These are phyloP conservation scores for Nephrotoma appendiculata DNA, from an alignment of 2,888 invertebrate genomes.

Conservation along the genomic window DNA sequence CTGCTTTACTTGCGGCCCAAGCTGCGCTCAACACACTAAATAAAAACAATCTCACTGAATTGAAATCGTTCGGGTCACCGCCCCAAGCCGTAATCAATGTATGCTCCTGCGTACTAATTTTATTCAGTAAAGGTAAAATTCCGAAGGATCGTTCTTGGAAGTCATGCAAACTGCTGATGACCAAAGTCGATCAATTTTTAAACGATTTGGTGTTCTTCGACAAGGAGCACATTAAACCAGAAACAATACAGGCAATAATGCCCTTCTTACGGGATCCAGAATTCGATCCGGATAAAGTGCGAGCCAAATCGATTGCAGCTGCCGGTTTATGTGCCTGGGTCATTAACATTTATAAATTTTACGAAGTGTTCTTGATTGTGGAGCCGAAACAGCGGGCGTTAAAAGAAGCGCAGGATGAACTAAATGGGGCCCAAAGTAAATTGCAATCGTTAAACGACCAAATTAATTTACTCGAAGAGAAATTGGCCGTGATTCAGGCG, in stretches of 20 bases:
- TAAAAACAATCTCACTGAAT: slow-evolving; percentile 84
- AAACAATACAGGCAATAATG: slow-evolving; percentile 65
- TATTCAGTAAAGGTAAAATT: slow-evolving; percentile 74
- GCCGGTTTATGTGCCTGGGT: slow-evolving; percentile 92
- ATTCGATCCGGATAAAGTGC: slow-evolving; percentile 71
- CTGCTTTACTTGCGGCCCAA: slow-evolving; percentile 76
- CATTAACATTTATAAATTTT: slow-evolving; percentile 78
- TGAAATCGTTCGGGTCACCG: slow-evolving; percentile 87
- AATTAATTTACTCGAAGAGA: slow-evolving; percentile 53
- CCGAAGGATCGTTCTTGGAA: slow-evolving; percentile 91
- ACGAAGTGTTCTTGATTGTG: slow-evolving; percentile 80
- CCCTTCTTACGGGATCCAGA: slow-evolving; percentile 45
- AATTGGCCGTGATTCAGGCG: slow-evolving; percentile 56
- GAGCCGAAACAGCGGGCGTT: slow-evolving; percentile 83
- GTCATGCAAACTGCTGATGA: slow-evolving; percentile 77
- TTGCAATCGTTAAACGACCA: slow-evolving; percentile 60
- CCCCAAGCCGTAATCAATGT: slow-evolving; percentile 80
- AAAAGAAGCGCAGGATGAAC: slow-evolving; percentile 68
- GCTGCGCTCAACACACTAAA: slow-evolving; percentile 85
- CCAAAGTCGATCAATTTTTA: slow-evolving; percentile 76
- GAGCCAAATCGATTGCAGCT: slow-evolving; percentile 78
- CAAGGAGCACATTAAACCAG: slow-evolving; percentile 84
- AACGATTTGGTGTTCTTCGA: slow-evolving; percentile 72
- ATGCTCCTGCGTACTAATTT: slow-evolving; percentile 71
- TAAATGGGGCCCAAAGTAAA: slow-evolving; percentile 68